phyloP scores from a whole-genome alignment of 1,140 invertebrate genomes.

The Trigoniulus corallinus region DNA sequence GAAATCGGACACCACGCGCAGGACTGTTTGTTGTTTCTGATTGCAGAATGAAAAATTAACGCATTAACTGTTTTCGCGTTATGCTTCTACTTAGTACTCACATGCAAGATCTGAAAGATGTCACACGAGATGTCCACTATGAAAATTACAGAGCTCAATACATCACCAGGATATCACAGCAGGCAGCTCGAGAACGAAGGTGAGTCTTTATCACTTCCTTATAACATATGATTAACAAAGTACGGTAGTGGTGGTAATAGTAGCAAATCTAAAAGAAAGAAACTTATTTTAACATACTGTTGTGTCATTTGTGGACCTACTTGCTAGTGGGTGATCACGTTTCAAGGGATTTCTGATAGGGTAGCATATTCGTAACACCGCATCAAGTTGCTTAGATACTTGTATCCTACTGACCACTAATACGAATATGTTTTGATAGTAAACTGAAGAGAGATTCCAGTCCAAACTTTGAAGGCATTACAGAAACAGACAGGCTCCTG shows the following conservation, averaged over 20 bases:
- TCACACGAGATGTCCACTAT: conserved; percentile 87
- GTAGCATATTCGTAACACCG: too few species aligned
- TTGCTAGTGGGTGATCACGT: too few species aligned
- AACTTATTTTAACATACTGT: too few species aligned
- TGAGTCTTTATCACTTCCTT: too few species aligned
- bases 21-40: too few species aligned
- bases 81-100: conserved; percentile 47
- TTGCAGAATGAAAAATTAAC: not conserved
- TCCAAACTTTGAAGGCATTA: conserved; percentile 50
- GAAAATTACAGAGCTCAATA: conserved; percentile 87
- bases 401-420: too few species aligned
- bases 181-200: conserved; percentile 49
- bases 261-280: conserved; percentile 1
- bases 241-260: conserved; percentile 4
- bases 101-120: conserved; percentile 89
- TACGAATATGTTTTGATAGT: too few species aligned
- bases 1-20: too few species aligned
- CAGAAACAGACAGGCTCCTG: conserved; percentile 67
- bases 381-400: too few species aligned
- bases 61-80: conserved; percentile 3
- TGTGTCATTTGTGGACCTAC: not conserved
- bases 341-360: too few species aligned
- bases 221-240: conserved; percentile 6
- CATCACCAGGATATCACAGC: conserved; percentile 74
- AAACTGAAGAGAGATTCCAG: conserved; percentile 73